These are phyloP conservation scores for Cydia fagiglandana DNA, from an alignment of 1,140 invertebrate species.

Conservation along the genomic window DNA sequence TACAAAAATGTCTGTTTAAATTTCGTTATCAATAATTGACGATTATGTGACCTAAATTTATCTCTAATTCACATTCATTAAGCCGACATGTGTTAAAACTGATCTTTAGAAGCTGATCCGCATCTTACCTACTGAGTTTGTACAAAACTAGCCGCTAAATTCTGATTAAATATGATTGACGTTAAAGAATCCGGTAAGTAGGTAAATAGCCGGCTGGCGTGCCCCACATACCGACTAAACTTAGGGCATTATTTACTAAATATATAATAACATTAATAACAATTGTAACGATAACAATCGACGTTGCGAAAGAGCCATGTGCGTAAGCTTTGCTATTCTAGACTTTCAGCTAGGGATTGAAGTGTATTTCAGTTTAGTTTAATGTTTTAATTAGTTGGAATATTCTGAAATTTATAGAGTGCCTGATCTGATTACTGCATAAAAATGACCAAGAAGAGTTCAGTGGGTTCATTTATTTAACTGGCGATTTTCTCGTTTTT, in stretches of 20 bases:
- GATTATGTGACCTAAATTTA: too few relatives aligned
- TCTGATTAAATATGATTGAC: background rate
- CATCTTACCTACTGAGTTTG: background rate
- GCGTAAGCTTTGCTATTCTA: background rate
- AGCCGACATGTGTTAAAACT: too few relatives aligned
- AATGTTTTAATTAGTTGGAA: background rate
- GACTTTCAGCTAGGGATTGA: background rate
- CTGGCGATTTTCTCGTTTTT: too few relatives aligned
- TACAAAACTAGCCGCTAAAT: background rate
- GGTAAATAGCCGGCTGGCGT: background rate
- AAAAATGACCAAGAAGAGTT: too few relatives aligned
- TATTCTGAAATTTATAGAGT: too few relatives aligned
- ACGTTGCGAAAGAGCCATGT: background rate
- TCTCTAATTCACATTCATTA: too few relatives aligned
- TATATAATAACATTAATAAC: background rate
- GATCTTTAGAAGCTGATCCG: background rate
- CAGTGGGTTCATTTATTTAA: too few relatives aligned
- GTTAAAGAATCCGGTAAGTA: background rate
- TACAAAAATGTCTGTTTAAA: too few relatives aligned
- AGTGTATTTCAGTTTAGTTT: background rate
- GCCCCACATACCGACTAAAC: background rate
- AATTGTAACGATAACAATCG: background rate
- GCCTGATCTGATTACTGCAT: too few relatives aligned
- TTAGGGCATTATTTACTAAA: slow-evolving; percentile 1
- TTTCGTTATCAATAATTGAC: too few relatives aligned